Base-by-base conservation (phyloP, 2,888 invertebrate species). In the Drosophila atroscutellata region DNA sequence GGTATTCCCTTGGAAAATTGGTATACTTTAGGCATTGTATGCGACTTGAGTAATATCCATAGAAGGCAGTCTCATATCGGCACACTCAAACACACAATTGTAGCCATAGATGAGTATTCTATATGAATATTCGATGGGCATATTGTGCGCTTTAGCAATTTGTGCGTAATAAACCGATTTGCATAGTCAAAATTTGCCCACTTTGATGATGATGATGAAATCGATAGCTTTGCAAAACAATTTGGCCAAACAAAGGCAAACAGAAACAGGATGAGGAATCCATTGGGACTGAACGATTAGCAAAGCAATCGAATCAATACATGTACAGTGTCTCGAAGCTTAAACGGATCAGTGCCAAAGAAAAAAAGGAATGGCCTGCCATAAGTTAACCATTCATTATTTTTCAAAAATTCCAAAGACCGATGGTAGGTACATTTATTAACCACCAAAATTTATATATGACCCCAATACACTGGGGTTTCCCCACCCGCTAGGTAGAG, bases 251-350 rank as follows among this genome's bases (percentile, higher is more conserved):
- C 64, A 68, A 70, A 36, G 58, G 18, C 36, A 58, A 26, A 39
- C 56, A 42, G 2, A 58, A 24, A 34, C 57, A 28, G 51, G 36
- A 51, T 39, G 13, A 60, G 58, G 42, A 60, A 61, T 77, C 84
- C 76, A 56, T 45, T 45, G 88, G 86, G 86, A 86, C 68, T 79
- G 77, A 76, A 60, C 73, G 86, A 86, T 88, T 82, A 82, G 76
- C 62, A 50, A 52, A 65, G 67, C 67, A 87, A 83, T 85, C 66
- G 75, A 79, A 87, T 83, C 73, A 71, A 42, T 42, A 36, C 54
- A 72, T 64, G n/a, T n/a, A n/a, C n/a, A n/a, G n/a, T n/a, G n/a
- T n/a, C n/a, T n/a, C n/a, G n/a, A n/a, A n/a, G n/a, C n/a, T n/a
- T n/a, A n/a, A n/a, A n/a, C n/a, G n/a, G n/a, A n/a, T n/a, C n/a